These are phyloP conservation scores for Hormaphis cornu DNA, from an alignment of 1,140 invertebrate genomes.

Conservation along the genomic window DNA sequence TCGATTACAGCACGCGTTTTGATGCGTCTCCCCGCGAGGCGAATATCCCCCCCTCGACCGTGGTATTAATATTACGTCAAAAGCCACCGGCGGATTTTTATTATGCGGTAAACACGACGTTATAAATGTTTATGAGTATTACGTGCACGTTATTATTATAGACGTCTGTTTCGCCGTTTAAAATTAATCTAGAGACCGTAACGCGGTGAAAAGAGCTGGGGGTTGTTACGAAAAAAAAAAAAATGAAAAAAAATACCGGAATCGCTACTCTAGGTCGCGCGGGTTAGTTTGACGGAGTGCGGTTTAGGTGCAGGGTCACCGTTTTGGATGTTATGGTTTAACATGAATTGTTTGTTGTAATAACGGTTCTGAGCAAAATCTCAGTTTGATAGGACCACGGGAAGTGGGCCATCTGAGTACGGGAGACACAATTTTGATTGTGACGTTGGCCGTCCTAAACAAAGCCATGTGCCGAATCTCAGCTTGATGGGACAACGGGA, in stretches of 20 bases:
- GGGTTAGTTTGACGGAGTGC: no score
- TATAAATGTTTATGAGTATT: not conserved
- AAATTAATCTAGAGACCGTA: slow-evolving; percentile 17
- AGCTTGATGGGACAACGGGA: no score
- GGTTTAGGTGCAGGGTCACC: no score
- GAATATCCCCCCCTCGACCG: not conserved
- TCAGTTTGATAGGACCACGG: no score
- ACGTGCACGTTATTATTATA: not conserved
- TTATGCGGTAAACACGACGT: not conserved
- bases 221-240: not conserved
- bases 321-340: no score
- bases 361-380: no score
- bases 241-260: not conserved
- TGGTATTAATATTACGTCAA: slow-evolving; percentile 29
- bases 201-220: slow-evolving; percentile 16
- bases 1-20: slow-evolving; percentile 23
- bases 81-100: slow-evolving; percentile 10
- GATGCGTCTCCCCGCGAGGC: slow-evolving; percentile 1
- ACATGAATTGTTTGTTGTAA: no score
- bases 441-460: no score
- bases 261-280: no score
- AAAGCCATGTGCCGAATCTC: no score
- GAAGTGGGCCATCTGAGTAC: no score
- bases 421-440: no score
- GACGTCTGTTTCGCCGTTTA: not conserved